These are phyloP conservation scores for Gorilla gorilla DNA, from an alignment of 2,113 vertebrate species.

Conservation along the genomic window DNA sequence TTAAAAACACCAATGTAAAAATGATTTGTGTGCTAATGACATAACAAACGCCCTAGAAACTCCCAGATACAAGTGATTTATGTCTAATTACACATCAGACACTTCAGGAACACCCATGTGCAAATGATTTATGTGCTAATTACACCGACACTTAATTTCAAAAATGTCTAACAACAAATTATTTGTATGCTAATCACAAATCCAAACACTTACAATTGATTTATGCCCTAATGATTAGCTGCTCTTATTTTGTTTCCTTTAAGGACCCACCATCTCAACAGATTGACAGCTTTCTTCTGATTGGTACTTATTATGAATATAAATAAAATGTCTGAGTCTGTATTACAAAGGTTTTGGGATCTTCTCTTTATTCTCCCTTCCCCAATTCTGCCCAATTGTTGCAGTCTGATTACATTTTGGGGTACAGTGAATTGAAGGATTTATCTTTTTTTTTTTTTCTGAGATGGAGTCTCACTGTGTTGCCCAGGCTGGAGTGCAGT, in stretches of 20 bases:
- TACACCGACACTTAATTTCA: constrained; percentile 62
- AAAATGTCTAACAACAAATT: constrained; percentile 66
- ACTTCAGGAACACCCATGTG: constrained; percentile 27
- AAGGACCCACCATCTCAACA: not conserved
- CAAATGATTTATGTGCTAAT: constrained; percentile 74
- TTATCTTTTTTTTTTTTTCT: not conserved
- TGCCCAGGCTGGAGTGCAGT: no score
- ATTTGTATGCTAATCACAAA: constrained; percentile 52
- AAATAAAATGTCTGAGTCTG: not conserved
- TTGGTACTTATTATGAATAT: not conserved
- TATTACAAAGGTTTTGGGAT: not conserved
- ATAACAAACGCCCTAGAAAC: constrained; percentile 31
- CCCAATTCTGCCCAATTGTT: not conserved
- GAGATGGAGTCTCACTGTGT: no score
- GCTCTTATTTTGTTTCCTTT: constrained; percentile 54
- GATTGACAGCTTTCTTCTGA: constrained; percentile 45
- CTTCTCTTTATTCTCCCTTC: not conserved
- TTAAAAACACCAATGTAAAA: not conserved
- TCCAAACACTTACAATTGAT: constrained; percentile 50
- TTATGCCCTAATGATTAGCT: constrained; percentile 56
- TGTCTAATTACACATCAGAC: constrained; percentile 47
- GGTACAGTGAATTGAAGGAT: not conserved
- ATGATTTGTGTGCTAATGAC: constrained; percentile 23
- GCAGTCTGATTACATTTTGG: not conserved
- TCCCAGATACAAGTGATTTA: constrained; percentile 42